Conservation (phyloP, 1,140 invertebrate species). For the Diploscapter pachys region DNA sequence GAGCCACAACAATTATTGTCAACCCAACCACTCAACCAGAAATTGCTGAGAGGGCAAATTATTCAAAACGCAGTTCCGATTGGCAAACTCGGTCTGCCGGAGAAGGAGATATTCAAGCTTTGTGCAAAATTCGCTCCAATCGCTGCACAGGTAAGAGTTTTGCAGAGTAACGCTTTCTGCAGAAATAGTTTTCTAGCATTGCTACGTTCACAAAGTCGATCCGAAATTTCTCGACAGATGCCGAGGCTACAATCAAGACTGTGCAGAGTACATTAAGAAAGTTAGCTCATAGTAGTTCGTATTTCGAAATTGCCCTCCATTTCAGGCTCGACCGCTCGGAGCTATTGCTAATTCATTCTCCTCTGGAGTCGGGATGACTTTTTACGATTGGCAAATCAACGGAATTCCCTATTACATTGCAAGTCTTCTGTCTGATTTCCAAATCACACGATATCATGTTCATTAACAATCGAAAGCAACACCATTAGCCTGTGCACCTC, state of each 20-base stretch:
- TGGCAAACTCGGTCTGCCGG: constrained; percentile 22
- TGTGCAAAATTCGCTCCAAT: constrained; percentile 36
- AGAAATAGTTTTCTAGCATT: constrained; percentile 27
- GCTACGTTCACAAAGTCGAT: constrained; percentile 37
- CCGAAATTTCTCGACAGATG: constrained; percentile 40
- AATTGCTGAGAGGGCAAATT: too few relatives aligned
- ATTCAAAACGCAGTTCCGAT: constrained; percentile 6
- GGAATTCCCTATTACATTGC: constrained; percentile 45
- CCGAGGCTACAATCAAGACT: constrained; percentile 38
- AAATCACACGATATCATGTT: too few relatives aligned
- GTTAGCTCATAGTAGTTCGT: not conserved
- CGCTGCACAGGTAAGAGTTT: constrained; percentile 24
- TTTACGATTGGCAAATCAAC: constrained; percentile 40
- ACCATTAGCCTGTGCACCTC: too few relatives aligned
- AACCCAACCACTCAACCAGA: too few relatives aligned
- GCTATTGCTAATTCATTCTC: constrained; percentile 43
- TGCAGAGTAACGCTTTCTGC: not conserved
- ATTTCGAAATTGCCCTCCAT: not conserved
- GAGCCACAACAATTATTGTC: too few relatives aligned
- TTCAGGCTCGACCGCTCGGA: constrained; percentile 35
- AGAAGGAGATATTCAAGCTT: constrained; percentile 25
- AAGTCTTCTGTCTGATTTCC: too few relatives aligned
- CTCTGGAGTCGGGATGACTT: constrained; percentile 39
- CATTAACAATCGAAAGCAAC: too few relatives aligned
- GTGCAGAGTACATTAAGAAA: constrained; percentile 34